These are phyloP conservation scores for Pelagia noctiluca DNA, from an alignment of 30 jellyfish, hydroid and myxozoan genomes.

Conservation along the genomic window DNA sequence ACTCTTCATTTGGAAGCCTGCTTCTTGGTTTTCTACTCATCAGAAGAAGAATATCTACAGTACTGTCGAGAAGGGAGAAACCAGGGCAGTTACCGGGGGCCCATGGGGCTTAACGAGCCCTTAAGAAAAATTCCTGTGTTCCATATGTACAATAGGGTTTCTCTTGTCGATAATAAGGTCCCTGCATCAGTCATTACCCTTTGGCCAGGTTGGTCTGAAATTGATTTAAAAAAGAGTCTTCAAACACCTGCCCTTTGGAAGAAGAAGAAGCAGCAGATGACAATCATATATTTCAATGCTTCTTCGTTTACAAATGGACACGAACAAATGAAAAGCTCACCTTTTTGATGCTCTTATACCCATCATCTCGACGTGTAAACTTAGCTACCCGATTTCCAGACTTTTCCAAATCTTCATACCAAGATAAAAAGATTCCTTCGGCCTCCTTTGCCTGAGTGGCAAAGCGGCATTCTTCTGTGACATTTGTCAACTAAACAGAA, in stretches of 20 bases:
- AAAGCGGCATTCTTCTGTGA: constrained; percentile 40
- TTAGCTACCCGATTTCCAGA: constrained; percentile 8
- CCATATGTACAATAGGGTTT: no score
- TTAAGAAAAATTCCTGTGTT: no score
- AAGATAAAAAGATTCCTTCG: constrained; percentile 41
- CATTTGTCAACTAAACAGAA: not conserved
- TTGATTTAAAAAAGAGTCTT: not conserved
- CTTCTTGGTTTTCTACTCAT: no score
- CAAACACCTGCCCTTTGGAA: no score
- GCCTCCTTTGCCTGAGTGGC: constrained; percentile 50
- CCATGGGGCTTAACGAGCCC: no score
- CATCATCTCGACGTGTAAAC: constrained; percentile 24
- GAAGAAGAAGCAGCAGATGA: not conserved
- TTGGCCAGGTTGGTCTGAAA: not conserved
- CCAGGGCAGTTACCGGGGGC: no score
- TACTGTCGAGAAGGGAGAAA: no score
- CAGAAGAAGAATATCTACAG: no score
- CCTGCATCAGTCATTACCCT: no score
- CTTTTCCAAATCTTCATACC: constrained; percentile 25
- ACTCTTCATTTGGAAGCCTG: not conserved
- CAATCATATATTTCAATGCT: not conserved
- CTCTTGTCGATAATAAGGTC: no score
- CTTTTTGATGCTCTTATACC: constrained; percentile 29
- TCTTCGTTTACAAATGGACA: not conserved
- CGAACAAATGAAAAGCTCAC: not conserved